A percentile compares a stretch with the other conserved stretches of the same genome.
Evolutionary conservation across 2,888 invertebrate species (phyloP).

Genomic region (Lasioglossum vierecki): DNA sequence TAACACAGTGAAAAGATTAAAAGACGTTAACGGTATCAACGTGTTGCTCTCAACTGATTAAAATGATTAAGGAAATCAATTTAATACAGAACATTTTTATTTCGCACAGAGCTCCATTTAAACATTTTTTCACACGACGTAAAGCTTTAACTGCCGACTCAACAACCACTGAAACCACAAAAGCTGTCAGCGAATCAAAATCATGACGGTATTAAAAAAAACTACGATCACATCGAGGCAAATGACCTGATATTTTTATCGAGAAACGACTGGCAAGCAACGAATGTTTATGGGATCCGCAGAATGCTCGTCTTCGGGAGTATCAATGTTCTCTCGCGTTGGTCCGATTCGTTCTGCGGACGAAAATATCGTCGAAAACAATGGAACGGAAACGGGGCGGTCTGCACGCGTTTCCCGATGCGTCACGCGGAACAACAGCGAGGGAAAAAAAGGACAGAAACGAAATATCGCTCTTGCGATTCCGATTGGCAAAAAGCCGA

Average conservation of each 20-base stretch:
- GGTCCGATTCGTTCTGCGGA: neutral
- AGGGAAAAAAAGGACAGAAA: neutral
- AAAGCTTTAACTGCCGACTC: neutral
- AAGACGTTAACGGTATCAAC: neutral
- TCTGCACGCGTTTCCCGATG: neutral
- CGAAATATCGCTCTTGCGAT: neutral
- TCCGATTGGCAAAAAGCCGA: slow-evolving; percentile 27
- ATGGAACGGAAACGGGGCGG: neutral
- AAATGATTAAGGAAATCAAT: neutral
- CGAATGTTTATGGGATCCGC: slow-evolving; percentile 6
- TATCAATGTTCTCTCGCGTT: neutral
- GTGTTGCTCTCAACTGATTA: neutral
- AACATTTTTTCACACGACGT: neutral
- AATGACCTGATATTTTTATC: neutral
- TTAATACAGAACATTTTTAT: neutral
- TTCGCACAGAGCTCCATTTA: neutral
- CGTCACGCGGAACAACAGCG: neutral
- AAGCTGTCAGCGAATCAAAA: neutral
- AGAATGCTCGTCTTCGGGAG: neutral
- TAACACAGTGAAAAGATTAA: neutral
- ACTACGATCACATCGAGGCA: neutral
- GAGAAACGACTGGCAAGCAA: neutral
- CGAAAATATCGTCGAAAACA: neutral
- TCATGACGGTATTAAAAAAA: neutral
- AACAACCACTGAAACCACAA: neutral